Evolutionary conservation across 2,888 invertebrate species (phyloP), one percentile per base, ranked within the genome.

Genomic region (Lasioglossum zephyrum): DNA sequence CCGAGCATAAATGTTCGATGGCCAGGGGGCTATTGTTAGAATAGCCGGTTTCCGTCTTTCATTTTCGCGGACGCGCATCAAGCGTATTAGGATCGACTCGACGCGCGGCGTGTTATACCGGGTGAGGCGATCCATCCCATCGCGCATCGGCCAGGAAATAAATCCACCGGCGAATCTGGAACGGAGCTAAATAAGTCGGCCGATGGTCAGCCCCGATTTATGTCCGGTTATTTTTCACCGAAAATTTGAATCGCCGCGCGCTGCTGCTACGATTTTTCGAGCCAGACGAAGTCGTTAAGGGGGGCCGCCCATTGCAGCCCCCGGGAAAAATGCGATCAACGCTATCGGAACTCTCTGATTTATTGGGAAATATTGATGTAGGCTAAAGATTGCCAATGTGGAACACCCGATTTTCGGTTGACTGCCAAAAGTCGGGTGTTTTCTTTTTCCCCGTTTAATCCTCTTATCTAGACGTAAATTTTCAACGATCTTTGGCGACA

Each of bases 141-240:
- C 47, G 47, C 77, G 75, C 41, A 31, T 44, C 47, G 47, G 57
- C 36, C 36, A 44, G 77, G 63, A 80, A 82, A 87, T 87, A 87
- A 82, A 85, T 85, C 66, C 66, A 22, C 53, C 47, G 16, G 18
- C 72, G 66, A 77, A 87, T 80, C 66, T 80, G 47, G 66, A 66
- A 47, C 82, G 79, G 39, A 74, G 75, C 81, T 86, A 85, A 85
- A 86, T 86, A 85, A 85, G 77, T 85, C 70, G 41, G 53, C 66
- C 26, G 31, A 47, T 60, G 63, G 5, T 16, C 22, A 13, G 18
- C 41, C 49, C 26, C 22, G 53, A 84, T 80, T 84, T 76, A 60
- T 73, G 49, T n/a, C 18, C 22, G 73, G 9, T 41, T 47, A 81
- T 81, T 84, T 84, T 69, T 81, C 86, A 84, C n/a, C 73, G 49